A percentile compares a stretch with the other conserved stretches of the same genome.
Evolutionary conservation across 2,113 vertebrate genomes (phyloP).

Genomic region (Rhea pennata): DNA sequence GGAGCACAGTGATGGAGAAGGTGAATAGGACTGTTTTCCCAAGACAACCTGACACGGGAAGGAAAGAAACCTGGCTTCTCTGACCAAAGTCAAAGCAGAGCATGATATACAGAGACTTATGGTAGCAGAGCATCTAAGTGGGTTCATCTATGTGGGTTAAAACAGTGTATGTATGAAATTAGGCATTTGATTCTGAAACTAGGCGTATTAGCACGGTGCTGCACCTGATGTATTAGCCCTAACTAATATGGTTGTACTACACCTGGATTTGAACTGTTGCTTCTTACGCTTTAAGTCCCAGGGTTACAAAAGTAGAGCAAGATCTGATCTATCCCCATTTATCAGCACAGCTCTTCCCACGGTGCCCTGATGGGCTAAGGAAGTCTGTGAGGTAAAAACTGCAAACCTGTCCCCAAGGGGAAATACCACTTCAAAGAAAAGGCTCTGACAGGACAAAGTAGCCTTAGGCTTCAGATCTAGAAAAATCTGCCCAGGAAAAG

Average conservation of each 20-base stretch:
- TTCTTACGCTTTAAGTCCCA: neutral
- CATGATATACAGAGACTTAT: neutral
- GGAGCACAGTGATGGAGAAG: neutral
- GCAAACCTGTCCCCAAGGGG: neutral
- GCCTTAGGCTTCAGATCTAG: neutral
- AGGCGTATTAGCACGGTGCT: neutral
- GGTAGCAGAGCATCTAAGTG: neutral
- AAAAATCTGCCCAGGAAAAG: neutral
- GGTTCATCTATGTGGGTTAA: neutral
- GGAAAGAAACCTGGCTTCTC: neutral
- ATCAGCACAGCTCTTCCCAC: neutral
- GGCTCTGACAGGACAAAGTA: neutral
- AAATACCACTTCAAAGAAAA: neutral
- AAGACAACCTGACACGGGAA: neutral
- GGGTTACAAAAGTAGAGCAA: neutral
- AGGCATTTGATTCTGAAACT: neutral
- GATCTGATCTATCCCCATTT: neutral
- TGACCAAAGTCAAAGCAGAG: neutral
- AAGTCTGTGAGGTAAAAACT: neutral
- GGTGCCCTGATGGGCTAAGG: neutral
- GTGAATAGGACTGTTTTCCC: neutral
- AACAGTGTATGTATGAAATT: neutral
- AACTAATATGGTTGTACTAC: neutral
- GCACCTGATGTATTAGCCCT: neutral
- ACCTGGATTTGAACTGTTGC: accelerated